Percentiles rank a stretch among this genome's conserved stretches.
Conservation (phyloP, 2,888 invertebrate genomes). For the Onthophagus sagittarius region DNA sequence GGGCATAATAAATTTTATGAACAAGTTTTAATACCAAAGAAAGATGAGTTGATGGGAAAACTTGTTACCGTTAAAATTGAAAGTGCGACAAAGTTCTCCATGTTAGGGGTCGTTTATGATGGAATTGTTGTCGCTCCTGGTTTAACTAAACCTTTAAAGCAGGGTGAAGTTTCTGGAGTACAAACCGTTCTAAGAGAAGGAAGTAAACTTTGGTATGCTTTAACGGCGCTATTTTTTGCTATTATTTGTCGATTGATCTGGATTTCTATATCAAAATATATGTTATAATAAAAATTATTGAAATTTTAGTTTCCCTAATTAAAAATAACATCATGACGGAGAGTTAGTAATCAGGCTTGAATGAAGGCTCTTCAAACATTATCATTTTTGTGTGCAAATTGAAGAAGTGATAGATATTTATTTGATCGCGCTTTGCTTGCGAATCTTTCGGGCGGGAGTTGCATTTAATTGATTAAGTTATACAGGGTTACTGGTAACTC, state of each 20-base stretch:
- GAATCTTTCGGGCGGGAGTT: no score
- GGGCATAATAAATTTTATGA: conserved; percentile 95
- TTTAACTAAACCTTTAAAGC: conserved; percentile 53
- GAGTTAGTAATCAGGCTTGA: no score
- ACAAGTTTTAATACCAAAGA: conserved; percentile 82
- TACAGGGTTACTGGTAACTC: no score
- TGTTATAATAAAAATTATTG: not conserved
- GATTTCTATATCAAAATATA: not conserved
- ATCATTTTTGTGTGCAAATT: no score
- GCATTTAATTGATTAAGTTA: no score
- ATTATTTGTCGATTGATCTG: conserved; percentile 45
- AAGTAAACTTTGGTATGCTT: conserved; percentile 21
- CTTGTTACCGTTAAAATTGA: conserved; percentile 73
- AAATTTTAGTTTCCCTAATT: not conserved
- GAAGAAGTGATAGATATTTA: no score
- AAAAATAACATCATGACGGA: no score
- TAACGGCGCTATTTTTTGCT: conserved; percentile 47
- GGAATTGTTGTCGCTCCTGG: conserved; percentile 52
- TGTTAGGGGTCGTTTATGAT: conserved; percentile 60
- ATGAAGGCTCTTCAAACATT: no score
- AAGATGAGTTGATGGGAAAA: conserved; percentile 75
- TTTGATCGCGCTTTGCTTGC: no score
- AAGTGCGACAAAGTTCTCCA: conserved; percentile 70
- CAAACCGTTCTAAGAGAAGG: conserved; percentile 26
- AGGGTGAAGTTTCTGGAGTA: conserved; percentile 57